Base-by-base conservation (phyloP, 2,113 vertebrate species). In the Sinosuthora webbiana region DNA sequence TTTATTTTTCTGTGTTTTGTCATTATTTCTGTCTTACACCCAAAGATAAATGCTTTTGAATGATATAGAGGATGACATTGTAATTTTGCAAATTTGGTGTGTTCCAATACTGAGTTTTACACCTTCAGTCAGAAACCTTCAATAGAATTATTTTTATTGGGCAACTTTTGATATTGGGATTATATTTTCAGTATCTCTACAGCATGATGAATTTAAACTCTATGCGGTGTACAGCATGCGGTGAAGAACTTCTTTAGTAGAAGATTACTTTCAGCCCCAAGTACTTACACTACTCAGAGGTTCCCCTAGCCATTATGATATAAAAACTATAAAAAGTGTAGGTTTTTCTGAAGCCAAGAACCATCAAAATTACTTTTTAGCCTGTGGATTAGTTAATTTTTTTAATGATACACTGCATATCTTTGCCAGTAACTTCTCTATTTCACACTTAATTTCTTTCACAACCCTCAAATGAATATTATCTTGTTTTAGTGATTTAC, bases 361-460 rank as follows among this genome's bases (percentile, higher is more conserved):
- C 10, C 7, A 50, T 53, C 50, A 83, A 37, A 81, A 89, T 50
- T 0, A 44, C n/a, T 70, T 92, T 95, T 78, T 84, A 81, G 64
- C 33, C 64, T 78, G 28, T 77, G 21, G 69, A 87, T 93, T 92
- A 64, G 15, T 75, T 91, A 7, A 0, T 47, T 67, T 86, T 86
- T 78, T 76, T 39, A 89, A 79, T 56, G 31, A 49, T 60, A 67
- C 15, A 15, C n/a, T 85, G 15, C 47, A 22, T 79, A 71, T 75
- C 49, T 91, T 82, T 84, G 35, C 47, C 30, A 82, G 41, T 68
- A 94, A 79, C 52, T 94, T 91, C 87, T 78, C 65, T 91, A 93
- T 87, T 91, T 97, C 81, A 94, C 57, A 91, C 74, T 75, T 96
- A 84, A 93, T 94, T 97, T 96, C 70, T 37, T 91, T 89, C 94